Conservation (phyloP, 2,888 invertebrate species). For the Autographa pulchrina region DNA sequence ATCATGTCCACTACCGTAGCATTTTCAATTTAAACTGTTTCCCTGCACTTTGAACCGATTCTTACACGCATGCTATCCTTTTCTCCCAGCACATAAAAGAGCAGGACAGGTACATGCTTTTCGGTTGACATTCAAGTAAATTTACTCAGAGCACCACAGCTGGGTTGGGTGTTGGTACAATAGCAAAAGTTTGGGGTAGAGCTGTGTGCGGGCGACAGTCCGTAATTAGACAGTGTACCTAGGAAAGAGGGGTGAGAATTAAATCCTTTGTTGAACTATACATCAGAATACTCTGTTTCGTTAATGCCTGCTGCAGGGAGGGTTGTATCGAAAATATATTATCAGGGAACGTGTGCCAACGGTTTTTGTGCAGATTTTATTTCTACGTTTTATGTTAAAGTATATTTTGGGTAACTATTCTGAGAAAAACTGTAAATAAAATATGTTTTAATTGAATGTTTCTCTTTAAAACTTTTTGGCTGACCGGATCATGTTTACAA, state of each 20-base stretch:
- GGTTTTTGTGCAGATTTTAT: too few relatives aligned
- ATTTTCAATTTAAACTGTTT: conserved; percentile 66
- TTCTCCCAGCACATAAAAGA: conserved; percentile 40
- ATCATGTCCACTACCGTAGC: conserved; percentile 60
- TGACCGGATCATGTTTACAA: too few relatives aligned
- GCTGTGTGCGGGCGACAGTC: conserved; percentile 63
- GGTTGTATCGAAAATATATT: conserved; percentile 22
- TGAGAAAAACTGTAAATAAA: too few relatives aligned
- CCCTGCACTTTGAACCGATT: conserved; percentile 44
- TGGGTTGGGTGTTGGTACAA: conserved; percentile 56
- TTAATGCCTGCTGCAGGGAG: conserved; percentile 23
- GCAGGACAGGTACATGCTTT: conserved; percentile 40
- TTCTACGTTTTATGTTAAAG: too few relatives aligned
- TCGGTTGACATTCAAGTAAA: conserved; percentile 57
- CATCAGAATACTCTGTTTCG: conserved; percentile 44
- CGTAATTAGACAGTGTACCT: conserved; percentile 66
- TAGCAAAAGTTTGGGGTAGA: conserved; percentile 68
- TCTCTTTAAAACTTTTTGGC: too few relatives aligned
- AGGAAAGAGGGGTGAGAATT: conserved; percentile 55
- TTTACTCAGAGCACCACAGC: conserved; percentile 51
- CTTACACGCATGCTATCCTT: conserved; percentile 40
- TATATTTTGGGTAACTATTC: too few relatives aligned
- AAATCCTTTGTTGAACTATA: conserved; percentile 63
- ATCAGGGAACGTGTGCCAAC: background rate
- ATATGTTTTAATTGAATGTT: too few relatives aligned